Conservation (phyloP, 2,797 vertebrate species). For the Syndactyla subalaris region DNA sequence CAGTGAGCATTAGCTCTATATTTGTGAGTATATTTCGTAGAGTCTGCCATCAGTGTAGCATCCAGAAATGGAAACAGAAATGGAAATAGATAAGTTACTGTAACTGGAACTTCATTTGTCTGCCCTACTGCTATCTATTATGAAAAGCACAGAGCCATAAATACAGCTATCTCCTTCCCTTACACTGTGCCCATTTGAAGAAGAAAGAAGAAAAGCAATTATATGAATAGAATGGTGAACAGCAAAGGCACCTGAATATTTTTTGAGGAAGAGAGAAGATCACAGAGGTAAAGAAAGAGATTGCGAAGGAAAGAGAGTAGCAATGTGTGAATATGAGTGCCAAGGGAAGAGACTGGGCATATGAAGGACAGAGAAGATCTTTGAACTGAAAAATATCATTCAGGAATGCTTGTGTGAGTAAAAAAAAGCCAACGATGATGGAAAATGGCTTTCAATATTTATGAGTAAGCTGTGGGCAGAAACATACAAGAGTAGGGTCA, state of each 20-base stretch:
- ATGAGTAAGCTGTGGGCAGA: not conserved
- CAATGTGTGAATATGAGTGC: not conserved
- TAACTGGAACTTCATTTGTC: not conserved
- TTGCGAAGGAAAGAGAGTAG: not conserved
- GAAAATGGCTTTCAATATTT: slow-evolving; percentile 33
- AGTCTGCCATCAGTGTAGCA: not conserved
- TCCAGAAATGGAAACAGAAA: not conserved
- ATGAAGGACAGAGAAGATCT: not conserved
- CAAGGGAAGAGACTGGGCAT: not conserved
- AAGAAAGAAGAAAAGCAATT: not conserved
- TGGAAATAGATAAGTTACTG: not conserved
- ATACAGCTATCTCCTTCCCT: not conserved
- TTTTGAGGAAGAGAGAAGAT: not conserved
- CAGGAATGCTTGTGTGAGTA: not conserved
- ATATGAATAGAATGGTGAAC: not conserved
- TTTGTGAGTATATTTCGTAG: not conserved
- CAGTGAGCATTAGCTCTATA: not conserved
- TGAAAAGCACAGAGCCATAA: not conserved
- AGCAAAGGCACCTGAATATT: not conserved
- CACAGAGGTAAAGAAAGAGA: not conserved
- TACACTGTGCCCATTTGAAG: not conserved
- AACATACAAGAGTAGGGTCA: not conserved
- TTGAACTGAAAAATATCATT: not conserved
- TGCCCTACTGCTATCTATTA: not conserved
- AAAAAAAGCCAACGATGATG: not conserved